Evolutionary conservation across 2,888 invertebrate species (phyloP).

Genomic region (Electrophaes corylata): DNA sequence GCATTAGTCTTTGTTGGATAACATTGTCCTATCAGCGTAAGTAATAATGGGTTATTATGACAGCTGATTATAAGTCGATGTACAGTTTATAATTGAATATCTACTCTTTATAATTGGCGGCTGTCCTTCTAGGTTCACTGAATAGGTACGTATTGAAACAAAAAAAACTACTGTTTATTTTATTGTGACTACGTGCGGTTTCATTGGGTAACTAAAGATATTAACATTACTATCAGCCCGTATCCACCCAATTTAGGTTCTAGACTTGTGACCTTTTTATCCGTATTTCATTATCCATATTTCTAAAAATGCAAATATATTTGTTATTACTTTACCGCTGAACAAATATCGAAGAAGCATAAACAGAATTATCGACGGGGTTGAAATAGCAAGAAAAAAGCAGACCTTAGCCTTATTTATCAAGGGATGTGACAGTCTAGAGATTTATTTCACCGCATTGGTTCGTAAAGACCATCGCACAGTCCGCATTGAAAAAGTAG

Average conservation of each 20-base stretch:
- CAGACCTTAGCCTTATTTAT: too few species aligned
- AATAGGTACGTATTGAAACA: constrained; percentile 1
- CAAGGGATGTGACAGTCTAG: too few species aligned
- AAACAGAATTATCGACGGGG: too few species aligned
- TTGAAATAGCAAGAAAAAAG: too few species aligned
- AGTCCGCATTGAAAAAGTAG: too few species aligned
- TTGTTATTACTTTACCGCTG: too few species aligned
- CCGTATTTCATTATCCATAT: neutral
- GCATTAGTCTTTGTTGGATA: constrained; percentile 42
- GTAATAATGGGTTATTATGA: constrained; percentile 13
- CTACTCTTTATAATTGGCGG: constrained; percentile 9
- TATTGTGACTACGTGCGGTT: neutral
- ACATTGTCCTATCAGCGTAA: constrained; percentile 16
- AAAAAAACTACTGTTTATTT: neutral
- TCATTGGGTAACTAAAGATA: constrained; percentile 7
- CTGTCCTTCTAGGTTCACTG: constrained; percentile 14
- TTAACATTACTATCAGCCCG: constrained; percentile 24
- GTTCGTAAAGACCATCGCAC: too few species aligned
- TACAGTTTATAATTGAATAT: constrained; percentile 13
- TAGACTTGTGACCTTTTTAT: neutral
- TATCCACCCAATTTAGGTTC: constrained; percentile 4
- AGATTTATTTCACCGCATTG: too few species aligned
- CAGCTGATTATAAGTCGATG: constrained; percentile 2
- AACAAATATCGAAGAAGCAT: too few species aligned
- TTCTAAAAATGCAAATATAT: too few species aligned